phyloP scores from a whole-genome alignment of 1,140 invertebrate genomes.

The Kradibia gibbosae region DNA sequence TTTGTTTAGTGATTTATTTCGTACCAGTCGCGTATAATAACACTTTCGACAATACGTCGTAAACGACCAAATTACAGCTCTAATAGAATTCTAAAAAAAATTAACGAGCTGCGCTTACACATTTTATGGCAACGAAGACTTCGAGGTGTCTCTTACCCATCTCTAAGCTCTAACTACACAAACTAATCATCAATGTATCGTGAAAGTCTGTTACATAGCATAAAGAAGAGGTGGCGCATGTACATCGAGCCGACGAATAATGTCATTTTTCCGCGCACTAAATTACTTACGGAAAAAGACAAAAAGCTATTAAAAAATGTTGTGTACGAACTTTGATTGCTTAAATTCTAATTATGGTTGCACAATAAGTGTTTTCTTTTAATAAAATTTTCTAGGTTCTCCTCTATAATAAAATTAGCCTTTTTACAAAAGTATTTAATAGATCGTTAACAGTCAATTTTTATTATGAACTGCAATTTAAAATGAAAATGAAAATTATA shows the following conservation, averaged over 20 bases:
- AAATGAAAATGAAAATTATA: too few relatives aligned
- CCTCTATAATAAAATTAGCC: too few relatives aligned
- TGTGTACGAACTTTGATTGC: too few relatives aligned
- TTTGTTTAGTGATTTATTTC: slow-evolving; percentile 19
- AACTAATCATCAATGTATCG: slow-evolving; percentile 7
- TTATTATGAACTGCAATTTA: too few relatives aligned
- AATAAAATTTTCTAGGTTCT: too few relatives aligned
- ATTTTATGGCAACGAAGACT: background rate
- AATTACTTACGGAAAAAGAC: background rate
- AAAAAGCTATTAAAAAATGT: background rate
- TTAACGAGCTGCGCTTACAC: slow-evolving; percentile 8
- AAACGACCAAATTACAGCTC: slow-evolving; percentile 28
- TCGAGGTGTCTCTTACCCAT: background rate
- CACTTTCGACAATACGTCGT: slow-evolving; percentile 30
- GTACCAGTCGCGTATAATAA: background rate
- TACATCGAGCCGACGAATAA: background rate
- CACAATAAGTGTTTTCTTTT: too few relatives aligned
- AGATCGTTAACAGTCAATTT: too few relatives aligned
- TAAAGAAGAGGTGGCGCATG: background rate
- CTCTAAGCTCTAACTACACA: background rate
- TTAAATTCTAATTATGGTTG: too few relatives aligned
- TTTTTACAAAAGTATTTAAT: too few relatives aligned
- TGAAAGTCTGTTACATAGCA: slow-evolving; percentile 21
- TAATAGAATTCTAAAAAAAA: slow-evolving; percentile 25
- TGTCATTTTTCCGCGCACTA: background rate